Percentiles rank a stretch among this genome's conserved stretches.
phyloP scores from a whole-genome alignment of 2,113 vertebrate species.

The Ceyx melanurus region DNA sequence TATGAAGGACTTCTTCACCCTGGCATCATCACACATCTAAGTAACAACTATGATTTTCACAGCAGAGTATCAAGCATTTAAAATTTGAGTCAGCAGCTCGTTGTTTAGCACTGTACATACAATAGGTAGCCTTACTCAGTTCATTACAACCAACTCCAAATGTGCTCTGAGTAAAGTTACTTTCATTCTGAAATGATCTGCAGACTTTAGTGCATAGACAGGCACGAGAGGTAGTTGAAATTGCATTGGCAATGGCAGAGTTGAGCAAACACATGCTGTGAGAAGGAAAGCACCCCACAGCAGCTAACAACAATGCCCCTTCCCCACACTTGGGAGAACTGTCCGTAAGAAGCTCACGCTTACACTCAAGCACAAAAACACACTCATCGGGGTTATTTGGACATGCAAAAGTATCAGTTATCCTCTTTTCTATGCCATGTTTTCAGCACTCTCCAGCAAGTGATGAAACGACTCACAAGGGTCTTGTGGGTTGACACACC shows the following conservation, averaged over 20 bases:
- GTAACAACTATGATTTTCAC: background rate
- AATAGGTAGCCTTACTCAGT: background rate
- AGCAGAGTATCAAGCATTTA: background rate
- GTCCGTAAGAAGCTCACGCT: background rate
- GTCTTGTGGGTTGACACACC: background rate
- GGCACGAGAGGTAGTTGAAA: background rate
- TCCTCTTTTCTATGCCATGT: background rate
- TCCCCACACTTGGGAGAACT: background rate
- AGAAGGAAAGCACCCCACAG: background rate
- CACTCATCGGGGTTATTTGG: too few relatives aligned
- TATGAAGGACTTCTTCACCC: background rate
- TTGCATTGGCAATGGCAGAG: background rate
- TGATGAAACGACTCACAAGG: background rate
- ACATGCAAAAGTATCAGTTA: background rate
- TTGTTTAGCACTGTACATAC: background rate
- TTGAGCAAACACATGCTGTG: background rate
- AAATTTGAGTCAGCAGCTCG: background rate
- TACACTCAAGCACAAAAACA: background rate
- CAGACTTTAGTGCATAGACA: background rate
- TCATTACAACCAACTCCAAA: background rate
- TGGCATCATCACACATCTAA: background rate
- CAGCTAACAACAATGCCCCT: background rate
- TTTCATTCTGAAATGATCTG: background rate
- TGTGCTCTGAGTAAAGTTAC: background rate
- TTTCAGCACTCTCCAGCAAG: background rate